phyloP scores from a whole-genome alignment of 2,797 vertebrate genomes.

The Hemitrygon akajei region DNA sequence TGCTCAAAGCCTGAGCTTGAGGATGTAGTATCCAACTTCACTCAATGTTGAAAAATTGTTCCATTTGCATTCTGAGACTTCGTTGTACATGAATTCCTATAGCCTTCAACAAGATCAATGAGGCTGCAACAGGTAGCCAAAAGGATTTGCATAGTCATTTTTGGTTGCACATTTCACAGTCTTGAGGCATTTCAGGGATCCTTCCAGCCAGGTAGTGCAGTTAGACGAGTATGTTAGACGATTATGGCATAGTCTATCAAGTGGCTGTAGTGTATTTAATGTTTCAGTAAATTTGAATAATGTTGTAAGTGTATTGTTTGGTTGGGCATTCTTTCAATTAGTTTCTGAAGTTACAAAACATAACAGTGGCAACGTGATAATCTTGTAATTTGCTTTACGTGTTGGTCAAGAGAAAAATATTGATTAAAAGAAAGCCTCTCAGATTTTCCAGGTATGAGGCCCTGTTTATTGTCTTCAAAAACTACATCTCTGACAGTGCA shows the following conservation, averaged over 20 bases:
- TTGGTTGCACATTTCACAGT: too few species aligned
- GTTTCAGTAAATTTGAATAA: too few species aligned
- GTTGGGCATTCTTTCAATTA: too few species aligned
- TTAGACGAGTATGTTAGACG: background rate
- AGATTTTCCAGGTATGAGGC: background rate
- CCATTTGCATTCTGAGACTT: background rate
- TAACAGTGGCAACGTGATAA: background rate
- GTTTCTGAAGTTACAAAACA: too few species aligned
- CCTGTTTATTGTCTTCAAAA: background rate
- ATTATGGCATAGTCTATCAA: background rate
- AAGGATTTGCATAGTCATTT: background rate
- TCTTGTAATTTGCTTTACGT: background rate
- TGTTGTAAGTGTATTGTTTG: too few species aligned
- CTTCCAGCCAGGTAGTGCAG: background rate
- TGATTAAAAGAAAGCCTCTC: background rate
- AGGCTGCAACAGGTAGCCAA: background rate
- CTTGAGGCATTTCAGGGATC: too few species aligned
- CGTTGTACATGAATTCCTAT: background rate
- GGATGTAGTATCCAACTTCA: background rate
- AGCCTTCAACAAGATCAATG: background rate
- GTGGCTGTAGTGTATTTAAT: too few species aligned
- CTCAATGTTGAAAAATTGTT: background rate
- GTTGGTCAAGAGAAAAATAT: background rate
- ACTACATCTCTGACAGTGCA: background rate
- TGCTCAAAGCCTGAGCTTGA: background rate